phyloP scores from a whole-genome alignment of 1,140 invertebrate genomes.

The Globodera rostochiensis region DNA sequence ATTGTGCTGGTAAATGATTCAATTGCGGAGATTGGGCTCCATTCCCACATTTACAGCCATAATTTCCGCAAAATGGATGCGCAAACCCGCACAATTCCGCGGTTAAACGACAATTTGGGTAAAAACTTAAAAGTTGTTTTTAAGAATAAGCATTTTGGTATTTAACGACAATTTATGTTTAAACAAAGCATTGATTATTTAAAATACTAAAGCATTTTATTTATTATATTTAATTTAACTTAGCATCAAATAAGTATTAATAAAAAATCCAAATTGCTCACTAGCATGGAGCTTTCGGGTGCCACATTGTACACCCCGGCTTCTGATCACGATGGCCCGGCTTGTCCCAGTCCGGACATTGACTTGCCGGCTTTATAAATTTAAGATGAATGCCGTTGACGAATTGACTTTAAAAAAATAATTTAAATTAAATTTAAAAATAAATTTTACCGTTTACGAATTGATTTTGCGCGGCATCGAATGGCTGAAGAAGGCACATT shows the following conservation, averaged over 20 bases:
- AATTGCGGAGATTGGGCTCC: slow-evolving; percentile 11
- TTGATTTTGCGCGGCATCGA: no score
- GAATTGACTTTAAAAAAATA: slow-evolving; percentile 7
- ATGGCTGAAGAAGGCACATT: no score
- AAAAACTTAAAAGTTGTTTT: not conserved
- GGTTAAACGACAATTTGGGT: slow-evolving; percentile 17
- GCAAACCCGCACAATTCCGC: slow-evolving; percentile 26
- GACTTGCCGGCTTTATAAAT: slow-evolving; percentile 21
- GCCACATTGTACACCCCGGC: slow-evolving; percentile 14
- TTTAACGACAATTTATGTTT: no score
- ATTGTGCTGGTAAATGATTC: slow-evolving; percentile 14
- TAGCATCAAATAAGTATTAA: no score
- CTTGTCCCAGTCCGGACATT: slow-evolving; percentile 22
- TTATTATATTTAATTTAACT: not conserved
- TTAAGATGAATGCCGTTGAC: slow-evolving; percentile 22
- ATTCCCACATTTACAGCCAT: slow-evolving; percentile 12
- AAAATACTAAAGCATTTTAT: not conserved
- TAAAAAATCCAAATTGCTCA: not conserved
- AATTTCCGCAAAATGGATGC: slow-evolving; percentile 17
- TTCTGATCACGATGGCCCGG: slow-evolving; percentile 13
- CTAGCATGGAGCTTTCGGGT: slow-evolving; percentile 20
- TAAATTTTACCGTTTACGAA: no score
- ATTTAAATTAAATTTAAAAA: no score
- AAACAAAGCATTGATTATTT: not conserved
- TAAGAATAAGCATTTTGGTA: no score